phyloP scores from a whole-genome alignment of 2,888 invertebrate genomes.

The Trissoscelio sp. region DNA sequence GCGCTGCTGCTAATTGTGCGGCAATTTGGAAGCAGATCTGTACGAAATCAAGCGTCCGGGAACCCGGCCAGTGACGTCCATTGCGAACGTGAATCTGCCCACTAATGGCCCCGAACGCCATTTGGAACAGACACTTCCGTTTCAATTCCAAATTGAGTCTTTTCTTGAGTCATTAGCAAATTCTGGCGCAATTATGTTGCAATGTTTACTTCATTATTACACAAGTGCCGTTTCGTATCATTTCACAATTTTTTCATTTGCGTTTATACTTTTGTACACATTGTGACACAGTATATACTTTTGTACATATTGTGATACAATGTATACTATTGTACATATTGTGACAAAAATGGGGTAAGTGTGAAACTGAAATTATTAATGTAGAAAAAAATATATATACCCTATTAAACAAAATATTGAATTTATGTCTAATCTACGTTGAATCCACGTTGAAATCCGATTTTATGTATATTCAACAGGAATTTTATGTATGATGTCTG shows the following conservation, averaged over 20 bases:
- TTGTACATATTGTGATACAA: neutral
- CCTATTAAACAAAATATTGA: no score
- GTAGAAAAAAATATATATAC: no score
- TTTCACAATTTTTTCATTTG: neutral
- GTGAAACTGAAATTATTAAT: no score
- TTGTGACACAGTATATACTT: neutral
- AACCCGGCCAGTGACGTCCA: constrained; percentile 35
- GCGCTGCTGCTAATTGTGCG: constrained; percentile 20
- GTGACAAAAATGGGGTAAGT: no score
- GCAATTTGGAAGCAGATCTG: constrained; percentile 30
- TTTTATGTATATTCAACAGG: no score
- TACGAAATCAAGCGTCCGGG: constrained; percentile 28
- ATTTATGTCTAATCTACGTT: no score
- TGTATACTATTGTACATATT: no score
- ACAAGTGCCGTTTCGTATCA: neutral
- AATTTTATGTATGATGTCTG: no score
- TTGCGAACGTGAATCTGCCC: constrained; percentile 11
- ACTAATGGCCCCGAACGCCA: constrained; percentile 1
- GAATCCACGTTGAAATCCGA: no score
- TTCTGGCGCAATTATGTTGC: no score
- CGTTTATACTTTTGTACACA: no score
- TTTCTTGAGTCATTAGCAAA: neutral
- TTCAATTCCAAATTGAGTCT: neutral
- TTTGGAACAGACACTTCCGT: neutral
- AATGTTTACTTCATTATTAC: no score